Percentiles rank a stretch among this genome's conserved stretches.
These are phyloP conservation scores for Sebastes matsubarae DNA, from an alignment of 2,797 vertebrate genomes.

Conservation along the genomic window DNA sequence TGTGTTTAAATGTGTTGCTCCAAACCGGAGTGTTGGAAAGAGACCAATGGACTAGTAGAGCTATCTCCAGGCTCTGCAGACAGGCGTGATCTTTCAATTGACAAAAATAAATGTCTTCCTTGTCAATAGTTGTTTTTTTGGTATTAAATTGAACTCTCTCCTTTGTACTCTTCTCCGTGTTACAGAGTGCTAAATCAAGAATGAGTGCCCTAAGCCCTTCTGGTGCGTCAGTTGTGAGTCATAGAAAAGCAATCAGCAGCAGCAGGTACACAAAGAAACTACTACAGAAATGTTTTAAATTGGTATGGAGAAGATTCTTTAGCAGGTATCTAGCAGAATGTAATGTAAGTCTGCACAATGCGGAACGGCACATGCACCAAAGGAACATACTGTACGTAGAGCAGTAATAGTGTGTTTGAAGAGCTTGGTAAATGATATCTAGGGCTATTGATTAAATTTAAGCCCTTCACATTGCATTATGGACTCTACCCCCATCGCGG, in stretches of 20 bases:
- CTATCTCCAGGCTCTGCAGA: neutral
- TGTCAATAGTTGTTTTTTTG: neutral
- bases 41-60: neutral
- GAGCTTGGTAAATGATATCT: conserved; percentile 21
- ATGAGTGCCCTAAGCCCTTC: neutral
- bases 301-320: neutral
- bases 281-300: neutral
- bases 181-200: neutral
- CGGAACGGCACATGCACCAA: neutral
- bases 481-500: neutral
- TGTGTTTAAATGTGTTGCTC: neutral
- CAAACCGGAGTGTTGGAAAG: neutral
- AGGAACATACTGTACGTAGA: neutral
- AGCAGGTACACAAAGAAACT: conserved; percentile 6
- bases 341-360: neutral
- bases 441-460: conserved; percentile 35
- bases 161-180: neutral
- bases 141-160: neutral
- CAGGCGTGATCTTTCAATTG: neutral
- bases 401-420: conserved; percentile 6
- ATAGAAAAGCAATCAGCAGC: conserved; percentile 1
- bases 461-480: conserved; percentile 43
- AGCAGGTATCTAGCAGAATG: conserved; percentile 7
- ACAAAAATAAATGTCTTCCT: neutral
- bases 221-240: conserved; percentile 9